Evolutionary conservation across 2,888 invertebrate genomes (phyloP), one percentile per base, ranked within the genome.

Genomic region (Gortyna flavago): DNA sequence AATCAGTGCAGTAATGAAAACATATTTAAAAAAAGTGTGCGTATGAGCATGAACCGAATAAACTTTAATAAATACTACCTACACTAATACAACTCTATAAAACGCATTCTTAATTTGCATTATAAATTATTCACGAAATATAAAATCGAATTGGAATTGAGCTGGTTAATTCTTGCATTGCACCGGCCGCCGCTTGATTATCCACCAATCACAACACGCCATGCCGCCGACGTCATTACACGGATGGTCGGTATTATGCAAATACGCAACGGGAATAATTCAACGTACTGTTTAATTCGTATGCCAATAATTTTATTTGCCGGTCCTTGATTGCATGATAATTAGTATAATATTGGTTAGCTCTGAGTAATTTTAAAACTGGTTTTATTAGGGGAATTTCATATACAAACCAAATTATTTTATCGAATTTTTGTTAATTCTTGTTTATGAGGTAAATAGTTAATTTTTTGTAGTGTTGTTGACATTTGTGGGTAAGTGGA

Each of bases 241-340:
- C 81, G 81, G 81, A 72, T 85, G 89, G 87, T 76, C 66, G 78
- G 78, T 62, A 81, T 87, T 90, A 91, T 90, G 91, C 87, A 90
- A 90, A 91, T 89, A 81, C 44, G 61, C 66, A 72, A 75, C 76
- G 72, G 59, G 85, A 89, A 90, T 89, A 85, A 87, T 88, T 81
- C 41, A 35, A 1, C 61, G 41, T 41, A 16, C 78, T 29, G 72
- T 84, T 87, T 83, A 85, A 87, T 85, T 86, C 77, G 72, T 78
- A 80, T 64, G 64, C 69, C 82, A 81, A 87, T 89, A 87, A 89
- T 89, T 88, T 84, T 85, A 87, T 89, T 89, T 85, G 79, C 25
- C 48, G 66, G 68, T 29, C 35, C 81, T 77, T 85, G 80, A 88
- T 88, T 87, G 80, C 75, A 80, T 84, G 72, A 67, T 88, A 86